phyloP scores from a whole-genome alignment of 2,797 vertebrate species.

The Gallinago solitaria region DNA sequence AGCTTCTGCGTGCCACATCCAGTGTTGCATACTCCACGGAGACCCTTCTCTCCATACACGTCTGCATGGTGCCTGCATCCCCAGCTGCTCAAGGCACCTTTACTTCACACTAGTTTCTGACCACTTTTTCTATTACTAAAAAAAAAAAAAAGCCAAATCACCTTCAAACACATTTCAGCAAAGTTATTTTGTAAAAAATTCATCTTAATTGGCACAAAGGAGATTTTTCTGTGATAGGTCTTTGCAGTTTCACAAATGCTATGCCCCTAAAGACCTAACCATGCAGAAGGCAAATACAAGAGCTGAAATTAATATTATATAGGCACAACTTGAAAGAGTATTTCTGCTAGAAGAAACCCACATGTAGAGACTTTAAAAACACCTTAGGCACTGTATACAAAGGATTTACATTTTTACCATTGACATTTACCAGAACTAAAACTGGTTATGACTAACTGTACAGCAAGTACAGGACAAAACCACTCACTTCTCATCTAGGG shows the following conservation, averaged over 20 bases:
- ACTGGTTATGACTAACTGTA: neutral
- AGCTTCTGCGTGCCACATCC: neutral
- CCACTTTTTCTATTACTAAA: neutral
- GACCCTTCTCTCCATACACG: rapidly evolving
- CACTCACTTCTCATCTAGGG: neutral
- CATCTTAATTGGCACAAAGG: neutral
- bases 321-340: neutral
- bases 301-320: neutral
- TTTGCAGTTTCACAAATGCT: neutral
- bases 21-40: rapidly evolving
- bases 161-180: neutral
- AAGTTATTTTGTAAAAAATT: neutral
- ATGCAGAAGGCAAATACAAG: neutral
- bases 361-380: neutral
- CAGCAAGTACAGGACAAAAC: neutral
- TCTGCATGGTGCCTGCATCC: neutral
- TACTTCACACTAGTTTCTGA: neutral
- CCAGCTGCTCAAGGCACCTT: neutral
- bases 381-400: neutral
- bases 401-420: neutral
- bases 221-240: neutral
- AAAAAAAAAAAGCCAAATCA: neutral
- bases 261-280: neutral
- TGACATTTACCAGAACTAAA: neutral
- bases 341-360: neutral